These are phyloP conservation scores for Polyploca ridens DNA, from an alignment of 2,888 invertebrate genomes.

Conservation along the genomic window DNA sequence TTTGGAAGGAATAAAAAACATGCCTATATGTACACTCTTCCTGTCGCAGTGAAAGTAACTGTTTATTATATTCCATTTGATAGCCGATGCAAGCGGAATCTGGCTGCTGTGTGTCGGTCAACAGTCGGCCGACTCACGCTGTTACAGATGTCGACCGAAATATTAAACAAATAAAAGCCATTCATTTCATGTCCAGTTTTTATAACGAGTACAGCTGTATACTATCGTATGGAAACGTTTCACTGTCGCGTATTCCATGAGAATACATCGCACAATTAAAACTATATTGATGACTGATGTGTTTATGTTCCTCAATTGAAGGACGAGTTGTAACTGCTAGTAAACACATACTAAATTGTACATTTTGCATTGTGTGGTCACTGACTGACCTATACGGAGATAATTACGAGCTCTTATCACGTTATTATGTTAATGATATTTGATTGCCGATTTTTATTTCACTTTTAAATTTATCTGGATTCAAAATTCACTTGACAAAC, in stretches of 20 bases:
- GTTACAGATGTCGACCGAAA: slow-evolving; percentile 6
- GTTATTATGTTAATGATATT: slow-evolving; percentile 25
- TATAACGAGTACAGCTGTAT: neutral
- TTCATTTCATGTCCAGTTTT: neutral
- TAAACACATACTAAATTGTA: slow-evolving; percentile 32
- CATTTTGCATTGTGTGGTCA: slow-evolving; percentile 33
- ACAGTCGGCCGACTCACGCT: slow-evolving; percentile 22
- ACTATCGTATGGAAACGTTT: neutral
- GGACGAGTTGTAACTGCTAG: slow-evolving; percentile 38
- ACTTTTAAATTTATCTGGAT: neutral
- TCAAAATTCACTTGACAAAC: neutral
- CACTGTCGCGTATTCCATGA: slow-evolving; percentile 19
- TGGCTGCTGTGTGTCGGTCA: slow-evolving; percentile 42
- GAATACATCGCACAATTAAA: slow-evolving; percentile 32
- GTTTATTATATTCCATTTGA: slow-evolving; percentile 52
- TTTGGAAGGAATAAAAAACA: slow-evolving; percentile 78
- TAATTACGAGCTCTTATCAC: slow-evolving; percentile 36
- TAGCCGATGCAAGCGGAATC: slow-evolving; percentile 58
- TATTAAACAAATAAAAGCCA: neutral
- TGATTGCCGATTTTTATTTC: slow-evolving; percentile 13
- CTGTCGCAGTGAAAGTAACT: slow-evolving; percentile 67
- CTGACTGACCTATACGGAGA: slow-evolving; percentile 26
- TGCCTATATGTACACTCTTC: slow-evolving; percentile 72
- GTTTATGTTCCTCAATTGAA: slow-evolving; percentile 21
- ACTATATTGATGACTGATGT: neutral